Conservation (phyloP, 2,113 vertebrate genomes). For the Nycticorax nycticorax region DNA sequence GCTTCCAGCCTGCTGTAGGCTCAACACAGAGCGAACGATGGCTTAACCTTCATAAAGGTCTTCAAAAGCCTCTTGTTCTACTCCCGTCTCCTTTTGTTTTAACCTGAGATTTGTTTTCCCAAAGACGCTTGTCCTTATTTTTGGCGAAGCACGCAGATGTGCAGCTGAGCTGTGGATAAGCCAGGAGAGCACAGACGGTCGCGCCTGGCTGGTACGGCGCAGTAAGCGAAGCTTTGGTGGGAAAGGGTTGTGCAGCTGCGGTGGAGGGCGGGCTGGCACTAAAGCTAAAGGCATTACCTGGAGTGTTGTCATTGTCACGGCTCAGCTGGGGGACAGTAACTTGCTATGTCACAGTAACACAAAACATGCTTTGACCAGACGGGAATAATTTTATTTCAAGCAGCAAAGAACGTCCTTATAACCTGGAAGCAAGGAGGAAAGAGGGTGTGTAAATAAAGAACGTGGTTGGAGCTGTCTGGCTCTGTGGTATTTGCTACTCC, state of each 20-base stretch:
- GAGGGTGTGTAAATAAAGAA: not conserved
- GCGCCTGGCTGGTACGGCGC: rapidly evolving
- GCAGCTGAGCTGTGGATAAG: not conserved
- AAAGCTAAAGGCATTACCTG: rapidly evolving
- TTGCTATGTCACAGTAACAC: not conserved
- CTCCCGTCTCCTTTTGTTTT: rapidly evolving
- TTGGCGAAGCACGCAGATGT: rapidly evolving
- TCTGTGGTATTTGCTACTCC: not conserved
- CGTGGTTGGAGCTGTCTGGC: not conserved
- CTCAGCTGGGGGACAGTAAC: not conserved
- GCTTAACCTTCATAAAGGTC: rapidly evolving
- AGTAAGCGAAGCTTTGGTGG: rapidly evolving
- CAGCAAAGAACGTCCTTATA: not conserved
- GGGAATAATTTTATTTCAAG: not conserved
- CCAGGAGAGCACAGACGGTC: rapidly evolving
- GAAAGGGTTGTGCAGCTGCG: not conserved
- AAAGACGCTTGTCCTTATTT: rapidly evolving
- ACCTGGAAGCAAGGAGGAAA: not conserved
- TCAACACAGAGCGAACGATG: rapidly evolving
- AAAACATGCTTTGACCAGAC: not conserved
- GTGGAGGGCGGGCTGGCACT: not conserved
- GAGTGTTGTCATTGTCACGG: not conserved
- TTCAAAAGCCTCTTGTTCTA: rapidly evolving
- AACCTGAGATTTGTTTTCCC: not conserved
- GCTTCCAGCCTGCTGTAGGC: rapidly evolving